A percentile compares a stretch with the other conserved stretches of the same genome.
phyloP scores from a whole-genome alignment of 2,888 invertebrate genomes.

The Ormia ochracea region DNA sequence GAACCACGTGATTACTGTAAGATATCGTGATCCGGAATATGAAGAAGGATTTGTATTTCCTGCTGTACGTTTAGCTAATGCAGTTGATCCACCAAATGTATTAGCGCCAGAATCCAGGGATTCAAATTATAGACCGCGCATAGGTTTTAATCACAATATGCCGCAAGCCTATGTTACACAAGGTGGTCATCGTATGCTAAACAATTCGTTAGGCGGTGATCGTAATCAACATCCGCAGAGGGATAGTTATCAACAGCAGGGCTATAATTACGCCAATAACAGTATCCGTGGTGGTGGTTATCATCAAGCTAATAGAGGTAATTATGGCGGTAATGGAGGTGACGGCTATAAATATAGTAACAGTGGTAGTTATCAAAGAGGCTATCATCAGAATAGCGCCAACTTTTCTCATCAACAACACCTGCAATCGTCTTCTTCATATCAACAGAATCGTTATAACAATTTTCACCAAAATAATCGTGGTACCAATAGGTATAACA shows the following conservation, averaged over 20 bases:
- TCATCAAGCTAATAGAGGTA: constrained; percentile 15
- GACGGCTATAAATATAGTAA: background rate
- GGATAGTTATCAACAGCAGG: constrained; percentile 50
- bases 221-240: constrained; percentile 43
- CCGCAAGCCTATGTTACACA: constrained; percentile 82
- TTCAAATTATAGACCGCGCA: constrained; percentile 86
- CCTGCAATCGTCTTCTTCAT: constrained; percentile 1
- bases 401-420: constrained; percentile 31
- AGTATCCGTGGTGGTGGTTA: constrained; percentile 27
- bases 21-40: constrained; percentile 88
- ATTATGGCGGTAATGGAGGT: constrained; percentile 10
- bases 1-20: constrained; percentile 82
- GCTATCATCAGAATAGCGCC: constrained; percentile 10
- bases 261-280: constrained; percentile 39
- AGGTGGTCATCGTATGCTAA: constrained; percentile 86
- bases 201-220: constrained; percentile 78
- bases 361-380: constrained; percentile 31
- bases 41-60: constrained; percentile 85
- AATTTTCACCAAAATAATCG: constrained; percentile 26
- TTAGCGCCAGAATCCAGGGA: constrained; percentile 87
- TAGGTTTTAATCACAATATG: constrained; percentile 84
- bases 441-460: constrained; percentile 36
- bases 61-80: constrained; percentile 83
- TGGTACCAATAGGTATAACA: constrained; percentile 30
- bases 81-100: constrained; percentile 84